Evolutionary conservation across 2,797 vertebrate species (phyloP), one percentile per base, ranked within the genome.

Genomic region (Holocentrus rufus): DNA sequence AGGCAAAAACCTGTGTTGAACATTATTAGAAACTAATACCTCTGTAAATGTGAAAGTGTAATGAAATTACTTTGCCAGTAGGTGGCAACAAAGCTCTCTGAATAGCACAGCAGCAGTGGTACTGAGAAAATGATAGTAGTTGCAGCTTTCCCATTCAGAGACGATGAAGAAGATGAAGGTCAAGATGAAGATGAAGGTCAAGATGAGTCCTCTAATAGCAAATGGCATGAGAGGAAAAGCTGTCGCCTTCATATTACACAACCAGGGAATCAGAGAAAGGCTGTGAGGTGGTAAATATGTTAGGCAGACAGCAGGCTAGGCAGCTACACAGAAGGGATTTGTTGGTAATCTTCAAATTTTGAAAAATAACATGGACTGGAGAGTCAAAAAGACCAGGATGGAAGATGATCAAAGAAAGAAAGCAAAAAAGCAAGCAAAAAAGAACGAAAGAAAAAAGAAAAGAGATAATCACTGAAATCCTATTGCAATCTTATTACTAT

Each of bases 61-160:
- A 79, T 77, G 3, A 52, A 7, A 62, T 5, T 15, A 15, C 54
- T 64, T 31, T 23, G 49, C 64, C 75, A 79, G 59, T 18, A 72
- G 79, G 42, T 62, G 77, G 83, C 70, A 69, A 44, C 46, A 58
- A 57, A 66, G 57, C 42, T 61, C 34, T 57, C 7, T 27, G 4
- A 53, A 74, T 65, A 10, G 55, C 6, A 23, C 4, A 50, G 27
- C n/a, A n/a, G 17, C 34, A 72, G 47, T 17, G 17, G 44, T 11
- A 54, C 5, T 46, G 22, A 54, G 2, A 13, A 10, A 27, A 10
- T 4, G 31, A 11, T 8, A 20, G 50, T 23, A 18, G 9, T 53
- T 13, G 23, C 14, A 44, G 42, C 17, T 57, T 63, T 2, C 8
- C 5, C 47, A 27, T 7, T 23, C 17, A 20, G 13, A n/a, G n/a